Evolutionary conservation across 2,888 invertebrate genomes (phyloP).

Genomic region (Camponotus fellah): DNA sequence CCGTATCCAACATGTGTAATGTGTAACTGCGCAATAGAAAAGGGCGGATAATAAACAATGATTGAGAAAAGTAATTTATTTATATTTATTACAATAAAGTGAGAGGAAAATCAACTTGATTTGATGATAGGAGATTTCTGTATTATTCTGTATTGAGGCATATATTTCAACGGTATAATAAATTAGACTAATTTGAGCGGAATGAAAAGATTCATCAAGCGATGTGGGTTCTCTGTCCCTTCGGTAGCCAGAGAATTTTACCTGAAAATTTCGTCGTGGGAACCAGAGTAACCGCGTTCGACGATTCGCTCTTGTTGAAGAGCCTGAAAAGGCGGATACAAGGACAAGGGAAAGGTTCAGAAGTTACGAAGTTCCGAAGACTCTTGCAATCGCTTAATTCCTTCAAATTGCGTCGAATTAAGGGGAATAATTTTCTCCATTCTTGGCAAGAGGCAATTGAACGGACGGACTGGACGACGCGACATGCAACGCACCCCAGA

Average conservation of each 20-base stretch:
- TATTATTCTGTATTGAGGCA: background rate
- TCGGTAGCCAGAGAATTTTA: conserved; percentile 7
- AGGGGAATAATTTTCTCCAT: conserved; percentile 83
- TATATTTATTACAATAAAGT: background rate
- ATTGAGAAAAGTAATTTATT: conserved; percentile 2
- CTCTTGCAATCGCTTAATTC: conserved; percentile 79
- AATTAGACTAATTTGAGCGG: background rate
- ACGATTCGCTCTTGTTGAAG: conserved; percentile 1
- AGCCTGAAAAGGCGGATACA: conserved; percentile 11
- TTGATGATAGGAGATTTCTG: background rate
- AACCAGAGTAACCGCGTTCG: conserved; percentile 23
- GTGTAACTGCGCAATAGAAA: background rate
- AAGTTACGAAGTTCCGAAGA: conserved; percentile 53
- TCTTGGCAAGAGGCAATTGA: conserved; percentile 81
- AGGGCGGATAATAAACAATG: background rate
- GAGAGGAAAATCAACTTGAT: background rate
- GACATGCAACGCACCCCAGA: conserved; percentile 77
- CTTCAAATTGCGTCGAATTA: conserved; percentile 83
- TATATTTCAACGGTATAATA: background rate
- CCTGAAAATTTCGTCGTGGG: conserved; percentile 27
- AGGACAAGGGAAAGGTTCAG: conserved; percentile 60
- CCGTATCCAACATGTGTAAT: background rate
- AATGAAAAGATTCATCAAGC: conserved; percentile 4
- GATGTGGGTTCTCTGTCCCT: background rate
- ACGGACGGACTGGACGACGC: conserved; percentile 68